These are phyloP conservation scores for Sebastes diaconus DNA, from an alignment of 2,797 vertebrate species.

Conservation along the genomic window DNA sequence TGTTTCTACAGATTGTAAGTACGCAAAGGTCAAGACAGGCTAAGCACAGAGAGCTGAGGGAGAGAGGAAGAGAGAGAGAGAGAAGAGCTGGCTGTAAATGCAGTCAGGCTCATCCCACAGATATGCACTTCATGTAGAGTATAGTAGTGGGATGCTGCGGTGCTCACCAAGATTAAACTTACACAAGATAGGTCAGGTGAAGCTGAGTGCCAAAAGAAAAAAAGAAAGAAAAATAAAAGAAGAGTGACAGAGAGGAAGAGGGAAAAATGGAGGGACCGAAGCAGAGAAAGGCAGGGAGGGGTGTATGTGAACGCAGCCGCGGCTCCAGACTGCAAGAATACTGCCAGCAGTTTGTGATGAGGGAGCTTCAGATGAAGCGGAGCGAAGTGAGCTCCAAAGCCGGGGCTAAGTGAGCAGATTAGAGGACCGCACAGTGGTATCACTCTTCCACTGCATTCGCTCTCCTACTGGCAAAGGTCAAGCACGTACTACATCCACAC, in stretches of 20 bases:
- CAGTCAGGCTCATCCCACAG: slow-evolving; percentile 8
- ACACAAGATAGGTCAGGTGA: slow-evolving; percentile 4
- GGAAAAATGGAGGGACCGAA: neutral
- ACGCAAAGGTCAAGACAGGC: slow-evolving; percentile 2
- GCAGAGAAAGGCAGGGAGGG: neutral
- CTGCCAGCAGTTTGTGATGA: slow-evolving; percentile 52
- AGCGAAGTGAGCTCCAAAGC: slow-evolving; percentile 60
- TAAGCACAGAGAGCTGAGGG: neutral
- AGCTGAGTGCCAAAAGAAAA: neutral
- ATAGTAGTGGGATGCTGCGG: slow-evolving; percentile 1
- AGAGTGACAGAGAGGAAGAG: neutral
- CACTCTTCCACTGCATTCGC: slow-evolving; percentile 37
- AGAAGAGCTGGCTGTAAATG: slow-evolving; percentile 5
- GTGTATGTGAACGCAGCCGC: neutral
- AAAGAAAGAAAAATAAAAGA: neutral
- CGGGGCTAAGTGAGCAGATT: slow-evolving; percentile 67
- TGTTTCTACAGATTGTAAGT: neutral
- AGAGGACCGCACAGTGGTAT: slow-evolving; percentile 45
- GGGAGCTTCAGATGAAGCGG: slow-evolving; percentile 58
- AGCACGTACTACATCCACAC: slow-evolving; percentile 34
- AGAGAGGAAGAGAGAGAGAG: neutral
- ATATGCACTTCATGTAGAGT: slow-evolving; percentile 6
- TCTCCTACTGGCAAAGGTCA: slow-evolving; percentile 52
- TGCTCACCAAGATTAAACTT: slow-evolving; percentile 14
- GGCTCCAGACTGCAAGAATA: neutral